Evolutionary conservation across 2,888 invertebrate genomes (phyloP), one percentile per base, ranked within the genome.

Genomic region (Stratiomys singularior): DNA sequence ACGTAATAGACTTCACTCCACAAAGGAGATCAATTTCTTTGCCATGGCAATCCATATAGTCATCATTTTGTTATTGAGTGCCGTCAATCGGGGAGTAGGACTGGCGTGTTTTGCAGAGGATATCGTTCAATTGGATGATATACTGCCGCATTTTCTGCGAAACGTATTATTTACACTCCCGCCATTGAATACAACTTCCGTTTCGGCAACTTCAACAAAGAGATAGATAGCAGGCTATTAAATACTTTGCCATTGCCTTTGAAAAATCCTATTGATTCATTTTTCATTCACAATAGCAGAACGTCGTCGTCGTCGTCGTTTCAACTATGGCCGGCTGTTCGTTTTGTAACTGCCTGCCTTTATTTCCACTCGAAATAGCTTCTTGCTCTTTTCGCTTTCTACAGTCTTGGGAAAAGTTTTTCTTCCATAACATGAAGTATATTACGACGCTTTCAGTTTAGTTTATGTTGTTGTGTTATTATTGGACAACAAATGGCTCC

Each of bases 401-500:
- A 23, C 60, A 5, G 4, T 52, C 52, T 37, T 37, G 11, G 30
- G n/a, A 30, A 64, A 64, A 64, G 28, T 64, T 64, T 37, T 28
- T 64, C 25, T 37, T 11, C 64, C 64, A 30, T 64, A 28, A 64
- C 64, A 64, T 30, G 23, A 64, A 64, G 64, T 64, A 64, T 64
- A 64, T 64, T 64, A 64, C 25, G 21, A 21, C 30, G 64, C 64
- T 64, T 64, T 64, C 64, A 64, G 28, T 64, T 71, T 71, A 71
- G 47, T 71, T 71, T 71, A 71, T 46, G 71, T 71, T 71, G 71
- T 27, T 47, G n/a, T 71, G 47, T 18, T 47, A 27, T 71, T 71
- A 71, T 47, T 71, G 71, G 71, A 46, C 71, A 46, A 47, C 47
- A 47, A 71, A 47, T 71, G 25, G 71, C 47, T 47, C 46, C 37